Evolutionary conservation across 1,140 invertebrate species (phyloP), one percentile per base, ranked within the genome.

Genomic region (Halyomorpha halys): DNA sequence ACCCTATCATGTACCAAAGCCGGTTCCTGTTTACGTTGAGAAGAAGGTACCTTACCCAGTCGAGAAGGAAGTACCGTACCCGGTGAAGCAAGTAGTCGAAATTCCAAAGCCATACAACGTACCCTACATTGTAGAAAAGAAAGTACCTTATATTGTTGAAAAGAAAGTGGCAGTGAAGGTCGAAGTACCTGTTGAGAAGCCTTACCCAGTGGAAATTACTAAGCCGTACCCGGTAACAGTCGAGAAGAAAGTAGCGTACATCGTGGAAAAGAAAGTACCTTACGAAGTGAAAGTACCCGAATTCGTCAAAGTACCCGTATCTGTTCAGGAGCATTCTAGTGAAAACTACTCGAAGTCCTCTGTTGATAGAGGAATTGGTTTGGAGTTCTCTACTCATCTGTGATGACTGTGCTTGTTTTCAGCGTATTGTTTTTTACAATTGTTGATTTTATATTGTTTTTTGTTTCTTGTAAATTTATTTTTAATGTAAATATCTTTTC

Each of bases 11-110:
- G 49, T 53, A 15, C 13, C 49, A 1, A 53, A 53, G 14, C 49
- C 16, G 1, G 8, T 21, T 25, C 49, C 49, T 8, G 49, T 53
- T 8, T 25, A 53, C 8, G 49, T 53, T 14, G 49, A 53, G 49
- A 53, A 53, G 49, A 8, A 19, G 18, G 49, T 53, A 53, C 49
- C 49, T 19, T 53, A 53, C 13, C 49, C 49, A 25, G 49, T 53
- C 4, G 49, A 53, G 23, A 53, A 53, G 23, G 6, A 19, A 25
- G 49, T 53, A 2, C 49, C 49, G 4, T 53, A 53, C 16, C 8
- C 49, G 16, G 49, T 53, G 16, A 53, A 53, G 16, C 5, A 21
- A 1, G 18, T 25, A 15, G 49, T 53, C 6, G 23, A 53, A n/a
- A 25, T 53, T 8, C 49, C 49, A 21, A 39, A 39, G 13, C 34